Percentiles rank a stretch among this genome's conserved stretches.
Evolutionary conservation across 2,797 vertebrate species (phyloP).

Genomic region (Chiloscyllium punctatum): DNA sequence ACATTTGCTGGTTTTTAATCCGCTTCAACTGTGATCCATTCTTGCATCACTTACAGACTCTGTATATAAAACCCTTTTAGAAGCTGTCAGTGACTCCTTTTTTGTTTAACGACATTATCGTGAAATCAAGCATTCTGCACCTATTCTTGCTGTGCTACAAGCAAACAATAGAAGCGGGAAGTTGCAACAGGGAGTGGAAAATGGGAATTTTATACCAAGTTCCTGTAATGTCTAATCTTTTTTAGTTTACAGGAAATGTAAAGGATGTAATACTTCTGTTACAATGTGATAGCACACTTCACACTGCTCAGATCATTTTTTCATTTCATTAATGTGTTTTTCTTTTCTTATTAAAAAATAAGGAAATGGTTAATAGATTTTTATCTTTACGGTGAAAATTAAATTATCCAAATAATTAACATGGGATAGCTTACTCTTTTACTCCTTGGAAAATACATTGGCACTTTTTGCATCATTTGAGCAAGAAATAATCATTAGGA

Average conservation of each 20-base stretch:
- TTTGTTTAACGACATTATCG: neutral
- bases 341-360: neutral
- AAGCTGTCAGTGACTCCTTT: slow-evolving; percentile 2
- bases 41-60: neutral
- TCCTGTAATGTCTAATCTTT: neutral
- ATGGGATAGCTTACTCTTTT: neutral
- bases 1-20: neutral
- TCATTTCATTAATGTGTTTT: neutral
- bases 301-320: neutral
- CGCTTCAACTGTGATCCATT: neutral
- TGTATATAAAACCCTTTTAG: slow-evolving; percentile 16
- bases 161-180: neutral
- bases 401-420: neutral
- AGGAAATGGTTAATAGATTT: neutral
- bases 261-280: neutral
- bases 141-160: slow-evolving; percentile 9
- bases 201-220: neutral
- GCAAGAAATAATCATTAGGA: neutral
- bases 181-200: slow-evolving; percentile 8
- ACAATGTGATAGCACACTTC: neutral
- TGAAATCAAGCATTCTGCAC: neutral
- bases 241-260: neutral
- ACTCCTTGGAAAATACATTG: neutral
- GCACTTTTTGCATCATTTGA: neutral
- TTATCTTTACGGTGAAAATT: neutral